These are phyloP conservation scores for Leptothorax acervorum DNA, from an alignment of 2,888 invertebrate genomes.

Conservation along the genomic window DNA sequence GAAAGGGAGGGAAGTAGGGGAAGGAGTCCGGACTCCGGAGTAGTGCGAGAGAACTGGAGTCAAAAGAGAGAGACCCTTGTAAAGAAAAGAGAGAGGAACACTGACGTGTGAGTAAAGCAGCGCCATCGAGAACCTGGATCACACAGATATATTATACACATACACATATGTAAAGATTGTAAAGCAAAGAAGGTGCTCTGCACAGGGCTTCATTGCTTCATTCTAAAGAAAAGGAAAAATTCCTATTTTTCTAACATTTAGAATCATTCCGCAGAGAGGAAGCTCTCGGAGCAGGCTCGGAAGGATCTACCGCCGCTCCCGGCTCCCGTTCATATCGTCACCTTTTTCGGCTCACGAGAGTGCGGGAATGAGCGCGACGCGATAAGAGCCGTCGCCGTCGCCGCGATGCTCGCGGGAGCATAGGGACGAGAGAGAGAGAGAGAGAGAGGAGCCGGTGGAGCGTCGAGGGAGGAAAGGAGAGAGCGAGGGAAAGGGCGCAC, in stretches of 20 bases:
- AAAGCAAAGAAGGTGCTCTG: conserved; percentile 27
- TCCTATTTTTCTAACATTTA: not conserved
- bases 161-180: conserved; percentile 24
- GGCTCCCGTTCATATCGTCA: not conserved
- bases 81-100: not conserved
- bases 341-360: not conserved
- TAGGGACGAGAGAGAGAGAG: conserved; percentile 1
- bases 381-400: not conserved
- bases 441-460: too few relatives aligned
- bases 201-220: not conserved
- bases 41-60: not conserved
- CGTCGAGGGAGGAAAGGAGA: too few relatives aligned
- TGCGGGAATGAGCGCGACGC: conserved; percentile 5
- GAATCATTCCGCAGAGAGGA: not conserved
- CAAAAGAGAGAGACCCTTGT: not conserved
- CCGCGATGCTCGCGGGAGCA: not conserved
- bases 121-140: conserved; percentile 48
- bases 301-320: not conserved
- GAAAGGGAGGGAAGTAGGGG: not conserved
- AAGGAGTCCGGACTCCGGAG: not conserved
- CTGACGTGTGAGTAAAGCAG: conserved; percentile 70
- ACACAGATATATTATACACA: not conserved
- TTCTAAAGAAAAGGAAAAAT: not conserved
- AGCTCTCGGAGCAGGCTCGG: not conserved
- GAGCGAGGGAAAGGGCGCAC: conserved; percentile 31